Evolutionary conservation across 1,140 invertebrate genomes (phyloP), one percentile per base, ranked within the genome.

Genomic region (Lepidurus packardi): DNA sequence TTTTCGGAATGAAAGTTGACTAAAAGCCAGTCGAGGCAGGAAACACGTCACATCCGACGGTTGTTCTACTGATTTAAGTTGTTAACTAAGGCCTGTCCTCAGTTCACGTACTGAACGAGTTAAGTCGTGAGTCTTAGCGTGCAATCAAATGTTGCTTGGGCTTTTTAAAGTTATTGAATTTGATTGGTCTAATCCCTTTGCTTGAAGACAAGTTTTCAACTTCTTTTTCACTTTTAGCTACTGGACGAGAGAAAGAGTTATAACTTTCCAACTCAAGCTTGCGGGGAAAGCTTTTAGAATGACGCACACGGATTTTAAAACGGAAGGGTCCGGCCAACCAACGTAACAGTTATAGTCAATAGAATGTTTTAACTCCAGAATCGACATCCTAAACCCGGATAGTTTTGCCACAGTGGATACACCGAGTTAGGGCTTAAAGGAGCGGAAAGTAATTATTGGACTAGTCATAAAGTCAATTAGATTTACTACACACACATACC

Each of bases 381-480:
- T 34, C 3, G 34, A 34, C 34, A 34, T 34, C 34, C 34, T 34
- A 34, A 34, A 4, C 34, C 34, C 34, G 34, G 34, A 34, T 4
- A 34, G 34, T 34, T 34, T 34, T 34, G 34, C 34, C 34, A 34
- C 34, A 65, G 21, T 65, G 53, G 53, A 65, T 13, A 34, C 34
- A 34, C 34, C 3, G 16, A 1, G 53, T 65, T 7, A 3, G 13
- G 53, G 45, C 16, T 47, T 11, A 65, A 9, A 21, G 9, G 7
- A 65, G 53, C 16, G 53, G 53, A n/a, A 65, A 65, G 53, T 65
- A 65, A 65, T 65, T 65, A 65, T 65, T 65, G 53, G 13, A 5
- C 7, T 21, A 65, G 53, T 65, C 21, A 65, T 21, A 65, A 65
- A 65, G 53, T 65, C 34, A 34, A 34, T 34, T 34, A 34, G 34